phyloP scores from a whole-genome alignment of 1,140 invertebrate species.

The Globodera rostochiensis region DNA sequence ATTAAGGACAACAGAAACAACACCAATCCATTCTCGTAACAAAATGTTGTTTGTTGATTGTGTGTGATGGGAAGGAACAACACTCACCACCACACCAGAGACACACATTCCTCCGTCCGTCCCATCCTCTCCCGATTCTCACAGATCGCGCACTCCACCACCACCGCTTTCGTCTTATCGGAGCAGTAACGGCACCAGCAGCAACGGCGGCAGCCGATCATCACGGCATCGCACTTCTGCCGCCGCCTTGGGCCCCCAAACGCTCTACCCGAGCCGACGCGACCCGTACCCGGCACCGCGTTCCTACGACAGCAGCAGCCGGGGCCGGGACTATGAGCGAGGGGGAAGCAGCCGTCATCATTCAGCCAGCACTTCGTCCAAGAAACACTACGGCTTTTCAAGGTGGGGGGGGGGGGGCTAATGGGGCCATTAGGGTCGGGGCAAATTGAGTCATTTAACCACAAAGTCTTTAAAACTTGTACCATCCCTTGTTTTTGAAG shows the following conservation, averaged over 20 bases:
- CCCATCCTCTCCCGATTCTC: conserved; percentile 18
- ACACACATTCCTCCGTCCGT: conserved; percentile 2
- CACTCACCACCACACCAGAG: conserved; percentile 10
- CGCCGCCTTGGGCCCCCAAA: conserved; percentile 22
- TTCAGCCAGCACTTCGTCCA: background rate
- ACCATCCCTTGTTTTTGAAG: background rate
- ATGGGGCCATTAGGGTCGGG: background rate
- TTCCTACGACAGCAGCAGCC: conserved; percentile 8
- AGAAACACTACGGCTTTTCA: background rate
- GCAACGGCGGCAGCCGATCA: background rate
- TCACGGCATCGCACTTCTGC: background rate
- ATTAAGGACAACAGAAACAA: background rate
- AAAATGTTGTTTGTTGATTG: background rate
- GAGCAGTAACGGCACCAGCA: background rate
- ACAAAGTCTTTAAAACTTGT: background rate
- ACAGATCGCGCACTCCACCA: conserved; percentile 13
- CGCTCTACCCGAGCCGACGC: conserved; percentile 15
- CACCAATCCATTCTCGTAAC: background rate
- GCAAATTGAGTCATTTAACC: too few relatives aligned
- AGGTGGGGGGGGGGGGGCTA: background rate
- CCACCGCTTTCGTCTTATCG: conserved; percentile 9
- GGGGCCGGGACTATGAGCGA: background rate
- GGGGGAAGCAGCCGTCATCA: background rate
- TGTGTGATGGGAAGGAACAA: background rate
- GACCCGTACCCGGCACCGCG: conserved; percentile 19